These are phyloP conservation scores for Styela clava DNA, from an alignment of 23 tunicate genomes.

Conservation along the genomic window DNA sequence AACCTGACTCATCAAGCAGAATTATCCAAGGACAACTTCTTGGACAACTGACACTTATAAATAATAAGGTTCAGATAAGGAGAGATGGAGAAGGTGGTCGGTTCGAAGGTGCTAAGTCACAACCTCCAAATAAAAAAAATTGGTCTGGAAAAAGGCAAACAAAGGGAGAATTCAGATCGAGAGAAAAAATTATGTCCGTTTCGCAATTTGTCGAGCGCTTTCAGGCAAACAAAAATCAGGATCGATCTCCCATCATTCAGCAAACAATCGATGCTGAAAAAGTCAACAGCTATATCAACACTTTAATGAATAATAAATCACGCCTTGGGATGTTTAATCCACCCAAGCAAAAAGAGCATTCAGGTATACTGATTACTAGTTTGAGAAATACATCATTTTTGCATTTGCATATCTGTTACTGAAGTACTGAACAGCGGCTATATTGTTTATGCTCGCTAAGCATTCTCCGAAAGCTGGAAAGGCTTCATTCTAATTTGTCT, in stretches of 20 bases:
- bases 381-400: neutral
- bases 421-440: too few species aligned
- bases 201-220: neutral
- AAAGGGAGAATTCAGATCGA: neutral
- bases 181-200: neutral
- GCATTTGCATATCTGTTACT: too few species aligned
- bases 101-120: too few species aligned
- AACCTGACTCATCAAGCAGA: neutral
- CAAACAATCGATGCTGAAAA: neutral
- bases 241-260: neutral
- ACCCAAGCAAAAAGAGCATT: neutral
- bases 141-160: neutral
- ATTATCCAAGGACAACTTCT: neutral
- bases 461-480: too few species aligned
- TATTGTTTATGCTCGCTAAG: too few species aligned
- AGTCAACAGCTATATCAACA: neutral
- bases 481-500: too few species aligned
- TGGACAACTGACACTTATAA: neutral
- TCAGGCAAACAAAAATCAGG: neutral
- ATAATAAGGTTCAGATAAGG: neutral
- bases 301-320: neutral
- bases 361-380: neutral
- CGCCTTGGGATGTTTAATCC: slow-evolving; percentile 5
- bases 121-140: too few species aligned
- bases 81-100: too few species aligned